These are phyloP conservation scores for Willisornis vidua DNA, from an alignment of 2,113 vertebrate genomes.

Conservation along the genomic window DNA sequence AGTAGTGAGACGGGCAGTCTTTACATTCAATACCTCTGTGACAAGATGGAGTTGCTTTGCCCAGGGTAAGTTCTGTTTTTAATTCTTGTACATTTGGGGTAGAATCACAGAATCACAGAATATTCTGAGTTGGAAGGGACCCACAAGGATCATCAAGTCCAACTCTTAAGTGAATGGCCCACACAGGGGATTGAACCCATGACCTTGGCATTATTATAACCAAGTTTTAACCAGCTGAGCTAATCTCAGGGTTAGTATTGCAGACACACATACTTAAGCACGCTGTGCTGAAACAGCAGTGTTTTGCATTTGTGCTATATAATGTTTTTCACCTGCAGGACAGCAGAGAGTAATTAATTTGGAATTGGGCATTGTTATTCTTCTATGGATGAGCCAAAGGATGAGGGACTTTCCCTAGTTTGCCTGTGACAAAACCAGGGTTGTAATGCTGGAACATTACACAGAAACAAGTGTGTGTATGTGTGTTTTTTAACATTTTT, in stretches of 20 bases:
- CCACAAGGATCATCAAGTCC: too few relatives aligned
- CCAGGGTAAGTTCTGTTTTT: conserved; percentile 43
- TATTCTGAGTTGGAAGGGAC: too few relatives aligned
- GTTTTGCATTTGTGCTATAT: not conserved
- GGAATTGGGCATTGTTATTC: not conserved
- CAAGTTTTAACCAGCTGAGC: too few relatives aligned
- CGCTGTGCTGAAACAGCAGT: not conserved
- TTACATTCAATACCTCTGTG: conserved; percentile 83
- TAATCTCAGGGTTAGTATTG: not conserved
- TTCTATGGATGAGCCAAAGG: not conserved
- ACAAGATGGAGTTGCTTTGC: conserved; percentile 54
- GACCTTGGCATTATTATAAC: too few relatives aligned
- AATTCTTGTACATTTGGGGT: not conserved
- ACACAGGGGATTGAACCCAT: too few relatives aligned
- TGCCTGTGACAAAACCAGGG: not conserved
- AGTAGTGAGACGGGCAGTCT: conserved; percentile 44
- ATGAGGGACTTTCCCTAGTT: not conserved
- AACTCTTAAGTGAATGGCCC: too few relatives aligned
- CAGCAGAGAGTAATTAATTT: not conserved
- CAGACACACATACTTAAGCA: not conserved
- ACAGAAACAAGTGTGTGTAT: not conserved
- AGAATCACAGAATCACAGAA: too few relatives aligned
- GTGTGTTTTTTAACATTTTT: not conserved
- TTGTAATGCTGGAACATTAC: not conserved
- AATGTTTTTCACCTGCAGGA: not conserved